phyloP scores from a whole-genome alignment of 2,113 vertebrate species.

The Oxyura jamaicensis region DNA sequence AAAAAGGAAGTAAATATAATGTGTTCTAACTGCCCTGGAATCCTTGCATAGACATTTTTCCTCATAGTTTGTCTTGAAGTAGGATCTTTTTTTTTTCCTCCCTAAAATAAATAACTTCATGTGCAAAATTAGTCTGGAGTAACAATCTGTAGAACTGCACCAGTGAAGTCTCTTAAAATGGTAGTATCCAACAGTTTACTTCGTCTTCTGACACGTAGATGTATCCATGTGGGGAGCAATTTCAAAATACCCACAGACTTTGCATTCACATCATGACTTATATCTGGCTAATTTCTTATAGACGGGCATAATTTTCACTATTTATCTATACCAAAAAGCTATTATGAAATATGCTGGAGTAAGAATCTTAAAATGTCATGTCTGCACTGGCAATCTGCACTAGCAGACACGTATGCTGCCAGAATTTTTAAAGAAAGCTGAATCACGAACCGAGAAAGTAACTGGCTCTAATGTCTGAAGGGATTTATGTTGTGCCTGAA shows the following conservation, averaged over 20 bases:
- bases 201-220: background rate
- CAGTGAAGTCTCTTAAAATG: background rate
- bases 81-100: background rate
- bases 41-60: background rate
- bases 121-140: background rate
- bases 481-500: background rate
- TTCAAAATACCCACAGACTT: background rate
- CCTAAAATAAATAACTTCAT: background rate
- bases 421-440: slow-evolving; percentile 34
- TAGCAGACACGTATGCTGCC: background rate
- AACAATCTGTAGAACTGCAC: background rate
- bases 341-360: background rate
- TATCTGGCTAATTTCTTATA: background rate
- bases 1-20: background rate
- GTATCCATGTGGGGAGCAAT: background rate
- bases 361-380: background rate
- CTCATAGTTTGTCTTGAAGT: background rate
- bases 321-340: background rate
- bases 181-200: background rate
- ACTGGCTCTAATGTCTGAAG: background rate
- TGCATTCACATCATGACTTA: background rate
- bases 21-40: background rate
- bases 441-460: background rate
- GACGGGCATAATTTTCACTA: background rate
- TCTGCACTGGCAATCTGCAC: background rate